Evolutionary conservation across 2,113 vertebrate genomes (phyloP).

Genomic region (Stigmatopora nigra): DNA sequence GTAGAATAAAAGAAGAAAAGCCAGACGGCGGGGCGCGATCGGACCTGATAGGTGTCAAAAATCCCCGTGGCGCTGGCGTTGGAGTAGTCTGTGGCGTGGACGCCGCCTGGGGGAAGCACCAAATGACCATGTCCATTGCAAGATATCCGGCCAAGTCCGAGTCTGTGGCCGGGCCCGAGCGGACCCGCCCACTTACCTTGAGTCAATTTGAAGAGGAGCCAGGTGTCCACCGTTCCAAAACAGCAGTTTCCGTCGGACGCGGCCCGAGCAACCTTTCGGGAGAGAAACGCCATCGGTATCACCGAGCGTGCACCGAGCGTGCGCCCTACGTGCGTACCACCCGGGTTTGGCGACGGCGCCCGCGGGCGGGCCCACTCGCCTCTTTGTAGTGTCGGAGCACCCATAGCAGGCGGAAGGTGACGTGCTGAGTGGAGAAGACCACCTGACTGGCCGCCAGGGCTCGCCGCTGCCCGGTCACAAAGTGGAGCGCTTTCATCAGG

Average conservation of each 20-base stretch:
- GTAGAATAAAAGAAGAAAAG: no score
- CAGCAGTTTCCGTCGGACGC: constrained; percentile 79
- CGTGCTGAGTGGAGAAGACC: constrained; percentile 83
- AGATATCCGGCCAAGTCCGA: no score
- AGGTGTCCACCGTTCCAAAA: constrained; percentile 92
- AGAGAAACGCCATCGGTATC: constrained; percentile 4
- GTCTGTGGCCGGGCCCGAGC: not conserved
- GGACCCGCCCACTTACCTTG: constrained; percentile 68
- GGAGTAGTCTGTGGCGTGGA: constrained; percentile 91
- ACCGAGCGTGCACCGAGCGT: not conserved
- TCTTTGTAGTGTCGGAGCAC: constrained; percentile 74
- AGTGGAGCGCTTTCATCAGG: constrained; percentile 75
- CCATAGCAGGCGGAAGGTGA: constrained; percentile 83
- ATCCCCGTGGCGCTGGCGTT: constrained; percentile 89
- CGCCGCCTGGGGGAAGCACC: constrained; percentile 66
- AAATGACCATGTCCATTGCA: constrained; percentile 3
- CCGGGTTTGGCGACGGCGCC: no score
- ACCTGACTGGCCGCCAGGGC: constrained; percentile 76
- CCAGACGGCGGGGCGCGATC: not conserved
- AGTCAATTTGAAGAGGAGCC: constrained; percentile 88
- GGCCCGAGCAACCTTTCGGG: constrained; percentile 74
- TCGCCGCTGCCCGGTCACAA: constrained; percentile 78
- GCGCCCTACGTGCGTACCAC: no score
- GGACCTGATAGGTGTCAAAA: constrained; percentile 86
- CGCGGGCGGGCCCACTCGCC: constrained; percentile 63